Evolutionary conservation across 2,797 vertebrate genomes (phyloP).

Genomic region (Semaprochilodus insignis): DNA sequence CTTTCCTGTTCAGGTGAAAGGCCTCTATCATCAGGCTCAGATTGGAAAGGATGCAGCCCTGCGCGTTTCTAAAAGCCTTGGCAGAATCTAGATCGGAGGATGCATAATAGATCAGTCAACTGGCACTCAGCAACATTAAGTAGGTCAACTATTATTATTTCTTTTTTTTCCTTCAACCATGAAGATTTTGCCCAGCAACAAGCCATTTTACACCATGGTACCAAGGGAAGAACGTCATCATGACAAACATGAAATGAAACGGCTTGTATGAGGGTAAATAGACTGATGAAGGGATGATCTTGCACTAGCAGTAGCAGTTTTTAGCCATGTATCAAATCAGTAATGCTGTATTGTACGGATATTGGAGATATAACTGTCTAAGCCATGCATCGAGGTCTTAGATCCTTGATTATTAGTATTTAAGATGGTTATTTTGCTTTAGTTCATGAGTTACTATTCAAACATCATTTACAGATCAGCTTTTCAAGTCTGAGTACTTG

Average conservation of each 20-base stretch:
- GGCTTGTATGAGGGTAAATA: neutral
- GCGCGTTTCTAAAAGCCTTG: constrained; percentile 8
- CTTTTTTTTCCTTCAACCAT: constrained; percentile 18
- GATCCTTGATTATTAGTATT: neutral
- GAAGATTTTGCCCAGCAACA: constrained; percentile 56
- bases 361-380: neutral
- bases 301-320: neutral
- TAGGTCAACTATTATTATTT: constrained; percentile 58
- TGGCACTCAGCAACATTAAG: constrained; percentile 45
- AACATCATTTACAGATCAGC: neutral
- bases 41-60: neutral
- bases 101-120: constrained; percentile 57
- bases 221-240: constrained; percentile 2
- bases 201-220: constrained; percentile 20
- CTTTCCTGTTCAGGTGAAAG: constrained; percentile 10
- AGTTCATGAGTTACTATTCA: neutral
- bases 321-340: neutral
- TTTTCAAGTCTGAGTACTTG: neutral
- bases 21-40: neutral
- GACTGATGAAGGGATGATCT: neutral
- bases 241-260: constrained; percentile 9
- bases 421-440: neutral
- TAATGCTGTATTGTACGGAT: neutral
- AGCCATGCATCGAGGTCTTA: neutral
- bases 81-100: constrained; percentile 28